Percentiles rank a stretch among this genome's conserved stretches.
phyloP scores from a whole-genome alignment of 2,888 invertebrate species.

The Timandra comae region DNA sequence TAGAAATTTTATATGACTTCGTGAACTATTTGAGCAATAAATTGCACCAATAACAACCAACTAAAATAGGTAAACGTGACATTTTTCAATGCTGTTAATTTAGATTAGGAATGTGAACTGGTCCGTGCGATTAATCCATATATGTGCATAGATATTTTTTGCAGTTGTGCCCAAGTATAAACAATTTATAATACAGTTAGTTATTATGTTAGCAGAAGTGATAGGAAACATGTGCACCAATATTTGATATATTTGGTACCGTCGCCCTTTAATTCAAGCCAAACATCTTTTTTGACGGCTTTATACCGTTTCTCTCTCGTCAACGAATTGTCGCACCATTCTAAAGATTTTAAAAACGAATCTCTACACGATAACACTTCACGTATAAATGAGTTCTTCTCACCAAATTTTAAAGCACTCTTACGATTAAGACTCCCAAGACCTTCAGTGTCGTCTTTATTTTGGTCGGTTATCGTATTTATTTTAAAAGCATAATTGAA shows the following conservation, averaged over 20 bases:
- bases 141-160: constrained; percentile 5
- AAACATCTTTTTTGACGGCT: constrained; percentile 56
- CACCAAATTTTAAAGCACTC: constrained; percentile 59
- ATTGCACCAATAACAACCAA: neutral
- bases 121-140: neutral
- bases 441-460: constrained; percentile 29
- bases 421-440: constrained; percentile 39
- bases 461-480: constrained; percentile 19
- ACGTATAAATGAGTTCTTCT: constrained; percentile 64
- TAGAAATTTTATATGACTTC: neutral
- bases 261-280: constrained; percentile 56
- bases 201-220: constrained; percentile 1
- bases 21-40: neutral
- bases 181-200: neutral
- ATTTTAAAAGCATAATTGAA: constrained; percentile 27
- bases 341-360: constrained; percentile 62
- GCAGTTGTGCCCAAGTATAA: neutral
- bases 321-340: constrained; percentile 70
- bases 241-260: constrained; percentile 38
- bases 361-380: constrained; percentile 65
- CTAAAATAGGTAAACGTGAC: constrained; percentile 1
- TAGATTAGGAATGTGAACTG: neutral
- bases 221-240: constrained; percentile 15
- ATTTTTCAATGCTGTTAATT: constrained; percentile 4
- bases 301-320: constrained; percentile 61